Base-by-base conservation (phyloP, 2,888 invertebrate genomes). In the Leucophenga maculata region DNA sequence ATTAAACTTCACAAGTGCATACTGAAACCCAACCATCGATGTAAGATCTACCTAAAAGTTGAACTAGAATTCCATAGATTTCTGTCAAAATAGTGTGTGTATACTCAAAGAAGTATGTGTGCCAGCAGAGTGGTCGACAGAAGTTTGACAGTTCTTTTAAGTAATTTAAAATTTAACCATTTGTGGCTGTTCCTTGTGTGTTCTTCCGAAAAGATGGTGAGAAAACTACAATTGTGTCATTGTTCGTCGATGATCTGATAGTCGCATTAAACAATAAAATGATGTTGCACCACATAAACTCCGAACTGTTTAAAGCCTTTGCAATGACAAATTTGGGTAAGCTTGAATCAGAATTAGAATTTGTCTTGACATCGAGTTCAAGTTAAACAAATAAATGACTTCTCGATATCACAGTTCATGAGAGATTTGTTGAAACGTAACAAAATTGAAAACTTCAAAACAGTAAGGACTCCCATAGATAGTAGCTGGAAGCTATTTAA, bases 101-200 rank as follows among this genome's bases (percentile, higher is more conserved):
- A 67, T 64, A 39, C 57, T 78, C 3, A 67, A 74, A 18, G 3
- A 22, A 77, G 0, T 77, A 78, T 39, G 75, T 74, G 3, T 54
- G 74, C 6, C 72, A 75, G 14, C 75, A 78, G 69, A 73, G 76
- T 1, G 76, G 75, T 18, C 65, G 72, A 50, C 69, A 74, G 14
- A 77, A 77, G 74, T 72, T 76, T 55, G 62, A 70, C 20, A 74
- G 74, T n/a, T 39, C 67, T 82, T 8, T 69, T 78, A 44, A 68
- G 70, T 22, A 72, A 71, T 52, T 69, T 79, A 48, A 75, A 39
- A 66, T 76, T 18, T 72, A 70, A 4, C 71, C 74, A 64, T 70
- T 70, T 3, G 48, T 69, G 44, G 68, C 68, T 18, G 78, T 78
- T 67, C 70, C 70, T 18, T 75, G 76, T 20, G 64, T 75, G 6